Evolutionary conservation across 1,140 invertebrate genomes (phyloP).

Genomic region (Trichonephila clavipes): DNA sequence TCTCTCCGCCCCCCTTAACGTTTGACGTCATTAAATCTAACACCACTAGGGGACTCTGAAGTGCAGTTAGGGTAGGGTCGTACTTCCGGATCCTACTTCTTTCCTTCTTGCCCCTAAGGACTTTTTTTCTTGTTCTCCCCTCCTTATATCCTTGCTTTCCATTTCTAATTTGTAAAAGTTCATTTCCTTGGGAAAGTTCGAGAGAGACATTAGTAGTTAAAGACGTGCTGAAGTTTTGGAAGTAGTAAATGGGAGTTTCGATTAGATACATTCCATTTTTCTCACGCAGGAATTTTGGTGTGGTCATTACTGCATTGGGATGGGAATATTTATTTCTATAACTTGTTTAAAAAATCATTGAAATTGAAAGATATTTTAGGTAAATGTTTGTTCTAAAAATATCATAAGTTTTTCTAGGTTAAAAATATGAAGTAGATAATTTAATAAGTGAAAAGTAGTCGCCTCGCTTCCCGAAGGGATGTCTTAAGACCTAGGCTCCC

Average conservation of each 20-base stretch:
- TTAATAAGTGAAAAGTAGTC: too few species aligned
- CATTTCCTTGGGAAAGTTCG: constrained; percentile 43
- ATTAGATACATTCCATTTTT: neutral
- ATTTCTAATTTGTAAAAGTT: constrained; percentile 47
- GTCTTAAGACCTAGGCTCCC: too few species aligned
- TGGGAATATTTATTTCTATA: too few species aligned
- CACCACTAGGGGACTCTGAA: constrained; percentile 65
- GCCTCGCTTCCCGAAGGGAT: too few species aligned
- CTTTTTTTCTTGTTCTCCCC: neutral
- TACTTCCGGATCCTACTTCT: constrained; percentile 55
- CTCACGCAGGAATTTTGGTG: too few species aligned
- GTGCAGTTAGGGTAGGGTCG: constrained; percentile 60
- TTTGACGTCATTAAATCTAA: constrained; percentile 63
- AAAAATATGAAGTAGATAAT: too few species aligned
- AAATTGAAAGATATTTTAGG: too few species aligned
- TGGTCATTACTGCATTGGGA: too few species aligned
- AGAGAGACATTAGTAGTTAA: neutral
- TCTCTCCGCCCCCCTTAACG: constrained; percentile 8
- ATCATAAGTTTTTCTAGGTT: too few species aligned
- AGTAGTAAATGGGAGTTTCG: neutral
- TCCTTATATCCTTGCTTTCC: neutral
- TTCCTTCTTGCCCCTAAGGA: neutral
- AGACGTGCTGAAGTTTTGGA: neutral
- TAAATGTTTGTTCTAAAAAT: too few species aligned
- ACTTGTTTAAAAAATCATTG: too few species aligned